Conservation (phyloP, 2,113 vertebrate genomes). For the Poicephalus gulielmi region DNA sequence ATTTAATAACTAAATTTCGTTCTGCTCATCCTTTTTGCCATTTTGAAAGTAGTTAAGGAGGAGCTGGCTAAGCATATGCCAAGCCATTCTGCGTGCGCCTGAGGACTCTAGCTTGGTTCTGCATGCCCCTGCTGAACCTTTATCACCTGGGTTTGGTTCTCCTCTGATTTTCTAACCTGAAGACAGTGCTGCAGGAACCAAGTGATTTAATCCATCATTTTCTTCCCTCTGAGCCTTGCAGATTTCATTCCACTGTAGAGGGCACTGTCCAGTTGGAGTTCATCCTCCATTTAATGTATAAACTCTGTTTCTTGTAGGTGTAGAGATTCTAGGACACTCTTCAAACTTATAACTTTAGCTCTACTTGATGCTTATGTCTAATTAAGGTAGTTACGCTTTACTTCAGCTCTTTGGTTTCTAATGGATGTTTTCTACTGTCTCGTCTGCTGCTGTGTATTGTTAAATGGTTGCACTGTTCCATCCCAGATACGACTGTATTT, state of each 20-base stretch:
- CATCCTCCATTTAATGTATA: background rate
- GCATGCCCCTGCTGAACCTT: background rate
- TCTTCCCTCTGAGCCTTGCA: background rate
- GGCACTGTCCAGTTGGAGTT: conserved; percentile 49
- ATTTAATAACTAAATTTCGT: background rate
- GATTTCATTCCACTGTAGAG: conserved; percentile 31
- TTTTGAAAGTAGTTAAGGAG: background rate
- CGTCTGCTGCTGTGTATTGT: background rate
- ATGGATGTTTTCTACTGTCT: background rate
- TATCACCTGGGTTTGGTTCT: fast-evolving
- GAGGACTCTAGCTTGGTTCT: background rate
- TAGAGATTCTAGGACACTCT: background rate
- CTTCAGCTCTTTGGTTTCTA: background rate
- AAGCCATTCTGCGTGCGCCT: background rate
- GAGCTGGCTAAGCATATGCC: background rate
- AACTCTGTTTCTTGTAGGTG: background rate
- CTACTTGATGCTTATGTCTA: background rate
- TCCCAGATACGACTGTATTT: conserved; percentile 14
- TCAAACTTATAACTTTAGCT: conserved; percentile 1
- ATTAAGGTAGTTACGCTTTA: background rate
- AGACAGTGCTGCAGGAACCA: background rate
- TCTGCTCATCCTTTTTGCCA: background rate
- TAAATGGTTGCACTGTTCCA: background rate
- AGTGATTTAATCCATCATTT: background rate
- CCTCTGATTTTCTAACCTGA: background rate